Evolutionary conservation across 2,888 invertebrate genomes (phyloP), one percentile per base, ranked within the genome.

Genomic region (Bombylius discolor): DNA sequence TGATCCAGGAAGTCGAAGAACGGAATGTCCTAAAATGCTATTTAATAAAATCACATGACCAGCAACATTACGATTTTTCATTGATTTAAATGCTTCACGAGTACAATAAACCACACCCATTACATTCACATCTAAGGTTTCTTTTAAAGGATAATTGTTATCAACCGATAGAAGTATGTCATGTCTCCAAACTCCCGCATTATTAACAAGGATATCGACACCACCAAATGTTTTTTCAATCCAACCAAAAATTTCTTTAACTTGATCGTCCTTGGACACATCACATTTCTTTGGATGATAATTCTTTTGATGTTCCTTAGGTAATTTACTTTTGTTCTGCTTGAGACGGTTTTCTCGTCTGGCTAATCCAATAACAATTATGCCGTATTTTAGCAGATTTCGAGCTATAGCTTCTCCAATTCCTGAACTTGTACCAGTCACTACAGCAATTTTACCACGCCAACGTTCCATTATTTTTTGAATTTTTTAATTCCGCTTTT

Each of bases 351-450:
- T 73, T 34, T 76, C 68, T n/a, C 78, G 72, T 51, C 79, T 66
- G 1, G 78, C 78, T 60, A 80, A 67, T 1, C 79, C 80, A 1
- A 80, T 73, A 1, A 81, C 81, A 51, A 74, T 73, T 62, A 81
- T 63, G 1, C 81, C 81, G 32, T 71, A 67, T 47, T 71, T 65
- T 1, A 76, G 73, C 36, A 81, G 66, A 51, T 72, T 68, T 52
- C 67, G 66, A 23, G 68, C 67, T 49, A 76, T 70, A 1, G 75
- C 76, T 2, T 76, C 77, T 9, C 79, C 83, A 56, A 83, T 82
- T 1, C 82, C 83, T 0, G 77, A 72, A 66, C 81, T 81, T 9
- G 81, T 81, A 1, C 82, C 83, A 0, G 82, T 82, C 49, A 83
- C 80, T 33, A 83, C 75, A 0, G 81, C 82, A 0, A 79, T 76